A percentile compares a stretch with the other conserved stretches of the same genome.
Evolutionary conservation across 2,888 invertebrate genomes (phyloP).

Genomic region (Scelioninae gen. 2): DNA sequence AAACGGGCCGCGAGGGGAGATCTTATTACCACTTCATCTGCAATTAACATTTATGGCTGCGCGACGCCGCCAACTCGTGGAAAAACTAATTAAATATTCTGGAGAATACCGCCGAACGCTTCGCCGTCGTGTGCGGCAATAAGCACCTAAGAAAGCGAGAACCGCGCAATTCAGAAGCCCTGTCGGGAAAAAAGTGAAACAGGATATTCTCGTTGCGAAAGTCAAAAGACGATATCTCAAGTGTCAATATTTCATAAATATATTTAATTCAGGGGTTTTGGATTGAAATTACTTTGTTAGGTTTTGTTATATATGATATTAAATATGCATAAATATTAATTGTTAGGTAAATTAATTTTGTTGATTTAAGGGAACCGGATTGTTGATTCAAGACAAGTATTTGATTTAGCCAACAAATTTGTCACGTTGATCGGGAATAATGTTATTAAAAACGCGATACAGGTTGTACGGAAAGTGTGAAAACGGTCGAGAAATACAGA

Average conservation of each 20-base stretch:
- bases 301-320: no score
- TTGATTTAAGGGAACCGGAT: no score
- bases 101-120: slow-evolving; percentile 59
- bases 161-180: slow-evolving; percentile 14
- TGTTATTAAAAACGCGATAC: no score
- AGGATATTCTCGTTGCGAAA: slow-evolving; percentile 39
- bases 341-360: no score
- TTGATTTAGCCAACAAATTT: no score
- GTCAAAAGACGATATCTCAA: slow-evolving; percentile 19
- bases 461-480: no score
- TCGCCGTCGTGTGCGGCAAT: slow-evolving; percentile 57
- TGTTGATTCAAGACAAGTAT: no score
- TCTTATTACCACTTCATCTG: slow-evolving; percentile 76
- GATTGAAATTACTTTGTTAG: no score
- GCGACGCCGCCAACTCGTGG: slow-evolving; percentile 66
- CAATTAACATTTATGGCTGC: slow-evolving; percentile 75
- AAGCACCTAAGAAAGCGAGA: slow-evolving; percentile 55
- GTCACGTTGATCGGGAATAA: no score
- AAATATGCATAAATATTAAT: no score
- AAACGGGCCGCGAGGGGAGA: slow-evolving; percentile 59
- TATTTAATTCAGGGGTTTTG: no score
- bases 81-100: slow-evolving; percentile 76
- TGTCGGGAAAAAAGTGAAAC: slow-evolving; percentile 39
- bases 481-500: no score
- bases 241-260: slow-evolving; percentile 31